These are phyloP conservation scores for Lutraria rhynchaena DNA, from an alignment of 1,140 invertebrate species.

Conservation along the genomic window DNA sequence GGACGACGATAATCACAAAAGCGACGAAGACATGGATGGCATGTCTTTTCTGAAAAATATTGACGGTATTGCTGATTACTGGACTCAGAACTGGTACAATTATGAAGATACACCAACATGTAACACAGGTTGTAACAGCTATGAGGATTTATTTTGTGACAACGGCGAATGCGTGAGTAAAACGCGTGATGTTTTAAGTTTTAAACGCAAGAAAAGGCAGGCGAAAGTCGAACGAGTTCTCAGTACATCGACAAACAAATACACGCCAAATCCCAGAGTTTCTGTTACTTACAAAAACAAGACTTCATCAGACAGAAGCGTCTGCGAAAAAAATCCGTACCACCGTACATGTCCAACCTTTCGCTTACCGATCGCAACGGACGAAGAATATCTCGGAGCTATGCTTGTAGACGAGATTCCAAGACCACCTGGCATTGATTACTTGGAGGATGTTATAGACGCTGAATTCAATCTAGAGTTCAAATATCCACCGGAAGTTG, in stretches of 20 bases:
- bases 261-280: neutral
- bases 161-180: neutral
- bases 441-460: neutral
- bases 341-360: neutral
- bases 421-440: neutral
- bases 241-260: neutral
- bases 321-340: neutral
- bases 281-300: neutral
- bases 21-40: neutral
- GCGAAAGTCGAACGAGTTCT: neutral
- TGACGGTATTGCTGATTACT: conserved; percentile 28
- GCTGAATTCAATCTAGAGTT: neutral
- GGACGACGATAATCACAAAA: neutral
- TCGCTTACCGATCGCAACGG: neutral
- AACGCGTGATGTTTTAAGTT: neutral
- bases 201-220: neutral
- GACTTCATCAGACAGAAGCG: neutral
- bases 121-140: conserved; percentile 23
- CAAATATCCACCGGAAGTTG: neutral
- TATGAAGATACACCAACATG: conserved; percentile 42
- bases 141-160: conserved; percentile 24
- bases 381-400: neutral
- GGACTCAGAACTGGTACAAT: conserved; percentile 36
- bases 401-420: neutral
- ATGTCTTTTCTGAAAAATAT: conserved; percentile 17